Percentiles rank a stretch among this genome's conserved stretches.
Conservation (phyloP, 2,113 vertebrate species). For the Xenopus borealis region DNA sequence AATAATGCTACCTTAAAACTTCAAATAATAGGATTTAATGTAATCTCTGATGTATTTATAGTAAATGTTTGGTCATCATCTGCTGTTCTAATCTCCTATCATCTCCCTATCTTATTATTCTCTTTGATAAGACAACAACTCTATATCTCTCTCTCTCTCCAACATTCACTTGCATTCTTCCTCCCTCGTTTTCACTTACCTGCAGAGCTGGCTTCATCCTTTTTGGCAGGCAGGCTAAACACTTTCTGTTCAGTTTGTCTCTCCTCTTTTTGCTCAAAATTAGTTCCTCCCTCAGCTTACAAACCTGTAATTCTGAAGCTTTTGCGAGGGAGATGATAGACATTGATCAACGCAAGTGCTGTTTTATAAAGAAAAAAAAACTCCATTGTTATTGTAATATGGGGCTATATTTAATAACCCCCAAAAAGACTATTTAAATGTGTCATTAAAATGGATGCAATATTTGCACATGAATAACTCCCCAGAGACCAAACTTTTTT, state of each 20-base stretch:
- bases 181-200: constrained; percentile 1
- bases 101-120: background rate
- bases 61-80: background rate
- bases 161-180: background rate
- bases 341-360: constrained; percentile 40
- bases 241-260: background rate
- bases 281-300: constrained; percentile 29
- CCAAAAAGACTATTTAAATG: constrained; percentile 21
- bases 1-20: too few relatives aligned
- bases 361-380: constrained; percentile 32
- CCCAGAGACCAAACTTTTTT: background rate
- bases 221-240: background rate
- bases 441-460: constrained; percentile 14
- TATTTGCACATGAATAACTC: background rate
- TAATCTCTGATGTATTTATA: too few relatives aligned
- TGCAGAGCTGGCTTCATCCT: constrained; percentile 27
- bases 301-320: constrained; percentile 35
- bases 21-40: too few relatives aligned
- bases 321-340: constrained; percentile 45
- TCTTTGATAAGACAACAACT: background rate
- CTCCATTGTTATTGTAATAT: constrained; percentile 33
- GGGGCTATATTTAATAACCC: constrained; percentile 38
- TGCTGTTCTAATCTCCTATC: background rate
- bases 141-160: background rate
- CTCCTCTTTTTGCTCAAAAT: constrained; percentile 8